These are phyloP conservation scores for Panthera uncia DNA, from an alignment of 2,113 vertebrate species.

Conservation along the genomic window DNA sequence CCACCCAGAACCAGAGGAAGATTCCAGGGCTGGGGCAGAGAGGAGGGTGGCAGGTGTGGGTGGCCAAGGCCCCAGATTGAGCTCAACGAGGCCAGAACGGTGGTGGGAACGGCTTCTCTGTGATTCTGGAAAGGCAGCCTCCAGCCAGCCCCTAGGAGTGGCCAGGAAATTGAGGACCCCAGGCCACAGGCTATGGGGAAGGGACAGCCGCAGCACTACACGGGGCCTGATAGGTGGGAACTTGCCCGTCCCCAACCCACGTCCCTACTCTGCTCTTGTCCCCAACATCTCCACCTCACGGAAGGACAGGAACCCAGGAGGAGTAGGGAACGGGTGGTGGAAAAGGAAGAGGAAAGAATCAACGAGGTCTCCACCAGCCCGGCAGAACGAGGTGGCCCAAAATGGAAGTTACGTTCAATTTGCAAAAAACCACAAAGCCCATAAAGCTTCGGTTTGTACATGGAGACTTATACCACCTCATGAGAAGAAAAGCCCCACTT, in stretches of 20 bases:
- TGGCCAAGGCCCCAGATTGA: background rate
- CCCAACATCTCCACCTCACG: background rate
- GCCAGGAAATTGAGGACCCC: background rate
- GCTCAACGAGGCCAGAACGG: background rate
- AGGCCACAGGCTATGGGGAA: rapidly evolving
- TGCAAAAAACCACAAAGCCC: background rate
- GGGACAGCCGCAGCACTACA: rapidly evolving
- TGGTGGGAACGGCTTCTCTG: background rate
- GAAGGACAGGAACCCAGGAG: background rate
- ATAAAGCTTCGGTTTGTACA: too few species aligned
- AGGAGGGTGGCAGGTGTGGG: rapidly evolving
- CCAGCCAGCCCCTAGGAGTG: background rate
- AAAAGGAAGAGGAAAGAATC: background rate
- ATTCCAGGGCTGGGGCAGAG: too few species aligned
- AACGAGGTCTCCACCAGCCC: background rate
- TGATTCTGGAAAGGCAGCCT: background rate
- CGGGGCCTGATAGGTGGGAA: too few species aligned
- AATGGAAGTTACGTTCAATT: background rate
- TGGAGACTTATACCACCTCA: rapidly evolving
- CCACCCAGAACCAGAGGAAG: background rate
- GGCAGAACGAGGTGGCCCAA: background rate
- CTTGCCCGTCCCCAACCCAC: background rate
- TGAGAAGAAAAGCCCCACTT: background rate
- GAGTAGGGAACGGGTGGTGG: background rate
- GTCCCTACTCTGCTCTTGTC: background rate